Evolutionary conservation across 2,888 invertebrate species (phyloP).

Genomic region (Nebria brevicollis): DNA sequence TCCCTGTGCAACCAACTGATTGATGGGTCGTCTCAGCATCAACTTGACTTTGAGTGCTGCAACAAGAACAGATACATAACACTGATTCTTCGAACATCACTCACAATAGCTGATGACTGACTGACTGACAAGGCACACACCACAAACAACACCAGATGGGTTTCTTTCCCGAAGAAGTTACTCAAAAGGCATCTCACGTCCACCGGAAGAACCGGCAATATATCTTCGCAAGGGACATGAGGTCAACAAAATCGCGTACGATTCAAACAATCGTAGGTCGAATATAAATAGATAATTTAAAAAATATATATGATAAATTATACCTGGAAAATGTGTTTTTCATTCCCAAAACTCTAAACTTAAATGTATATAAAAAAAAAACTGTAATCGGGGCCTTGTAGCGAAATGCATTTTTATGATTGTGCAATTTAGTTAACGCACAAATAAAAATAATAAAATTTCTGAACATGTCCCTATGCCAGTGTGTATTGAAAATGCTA

Average conservation of each 20-base stretch:
- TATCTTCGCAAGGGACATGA: slow-evolving; percentile 27
- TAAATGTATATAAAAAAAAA: not conserved
- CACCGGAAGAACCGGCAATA: slow-evolving; percentile 36
- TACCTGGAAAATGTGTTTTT: not conserved
- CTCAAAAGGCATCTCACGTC: slow-evolving; percentile 38
- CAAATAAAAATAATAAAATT: too few relatives aligned
- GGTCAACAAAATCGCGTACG: slow-evolving; percentile 24
- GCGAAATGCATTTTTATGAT: too few relatives aligned
- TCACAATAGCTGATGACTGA: slow-evolving; percentile 16
- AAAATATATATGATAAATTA: not conserved
- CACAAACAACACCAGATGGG: not conserved
- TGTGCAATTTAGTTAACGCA: not conserved
- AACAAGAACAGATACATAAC: slow-evolving; percentile 61
- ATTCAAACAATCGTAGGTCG: not conserved
- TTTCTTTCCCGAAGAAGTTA: not conserved
- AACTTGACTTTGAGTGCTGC: slow-evolving; percentile 96
- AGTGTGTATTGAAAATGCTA: not conserved
- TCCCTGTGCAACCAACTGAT: slow-evolving; percentile 96
- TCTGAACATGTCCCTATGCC: too few relatives aligned
- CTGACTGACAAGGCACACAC: not conserved
- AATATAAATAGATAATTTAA: not conserved
- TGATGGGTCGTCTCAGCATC: slow-evolving; percentile 93
- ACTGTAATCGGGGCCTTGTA: not conserved
- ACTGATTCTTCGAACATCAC: slow-evolving; percentile 27
- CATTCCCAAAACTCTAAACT: not conserved